These are phyloP conservation scores for Oncorhynchus nerka DNA, from an alignment of 2,113 vertebrate genomes.

Conservation along the genomic window DNA sequence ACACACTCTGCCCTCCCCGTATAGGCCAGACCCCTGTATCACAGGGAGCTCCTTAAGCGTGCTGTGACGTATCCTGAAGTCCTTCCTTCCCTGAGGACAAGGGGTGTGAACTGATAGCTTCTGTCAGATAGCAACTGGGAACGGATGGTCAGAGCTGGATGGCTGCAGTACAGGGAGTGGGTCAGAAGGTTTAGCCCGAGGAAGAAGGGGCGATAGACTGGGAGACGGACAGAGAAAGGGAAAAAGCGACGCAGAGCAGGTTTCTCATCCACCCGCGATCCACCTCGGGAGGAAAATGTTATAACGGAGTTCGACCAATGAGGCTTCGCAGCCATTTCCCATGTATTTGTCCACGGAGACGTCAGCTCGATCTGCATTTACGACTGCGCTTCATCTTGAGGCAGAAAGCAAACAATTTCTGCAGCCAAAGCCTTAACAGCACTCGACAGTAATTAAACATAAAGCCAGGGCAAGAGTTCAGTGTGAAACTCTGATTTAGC, in stretches of 20 bases:
- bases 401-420: constrained; percentile 24
- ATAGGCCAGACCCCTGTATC: constrained; percentile 70
- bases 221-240: constrained; percentile 23
- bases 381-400: neutral
- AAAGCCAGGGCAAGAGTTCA: constrained; percentile 48
- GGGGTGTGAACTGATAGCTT: constrained; percentile 90
- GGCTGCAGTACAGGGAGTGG: constrained; percentile 18
- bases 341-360: constrained; percentile 35
- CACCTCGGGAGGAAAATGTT: constrained; percentile 46
- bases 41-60: constrained; percentile 79
- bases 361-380: constrained; percentile 46
- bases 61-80: constrained; percentile 92
- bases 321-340: constrained; percentile 31
- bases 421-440: constrained; percentile 36
- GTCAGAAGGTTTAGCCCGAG: constrained; percentile 37
- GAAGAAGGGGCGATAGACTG: constrained; percentile 31
- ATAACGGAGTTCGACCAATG: constrained; percentile 49
- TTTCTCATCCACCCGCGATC: constrained; percentile 3
- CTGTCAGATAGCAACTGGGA: constrained; percentile 84
- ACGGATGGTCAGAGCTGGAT: constrained; percentile 62
- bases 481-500: constrained; percentile 52
- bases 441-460: constrained; percentile 52
- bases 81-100: constrained; percentile 83
- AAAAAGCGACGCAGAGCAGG: neutral
- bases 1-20: constrained; percentile 54